Percentiles rank a stretch among this genome's conserved stretches.
Conservation (phyloP, 2,797 vertebrate genomes). For the Premnoplex brunnescens region DNA sequence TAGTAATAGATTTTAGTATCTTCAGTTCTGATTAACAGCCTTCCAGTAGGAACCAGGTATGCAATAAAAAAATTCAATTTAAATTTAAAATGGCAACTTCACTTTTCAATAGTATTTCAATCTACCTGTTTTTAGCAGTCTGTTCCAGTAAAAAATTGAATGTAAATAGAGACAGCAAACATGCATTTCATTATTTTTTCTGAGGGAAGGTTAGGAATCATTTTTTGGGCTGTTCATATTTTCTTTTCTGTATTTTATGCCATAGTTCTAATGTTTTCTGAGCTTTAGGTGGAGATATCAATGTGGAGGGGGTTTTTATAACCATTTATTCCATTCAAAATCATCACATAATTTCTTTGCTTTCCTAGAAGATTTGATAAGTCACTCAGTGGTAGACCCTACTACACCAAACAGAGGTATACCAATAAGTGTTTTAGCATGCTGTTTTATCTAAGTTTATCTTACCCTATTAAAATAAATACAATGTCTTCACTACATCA, state of each 20-base stretch:
- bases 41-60: not conserved
- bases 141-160: not conserved
- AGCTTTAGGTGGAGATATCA: not conserved
- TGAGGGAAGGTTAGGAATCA: not conserved
- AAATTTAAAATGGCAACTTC: not conserved
- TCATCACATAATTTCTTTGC: not conserved
- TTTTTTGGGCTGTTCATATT: not conserved
- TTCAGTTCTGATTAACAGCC: not conserved
- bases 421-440: not conserved
- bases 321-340: not conserved
- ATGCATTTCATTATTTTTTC: not conserved
- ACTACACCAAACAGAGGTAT: not conserved
- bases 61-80: not conserved
- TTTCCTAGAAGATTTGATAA: not conserved
- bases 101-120: not conserved
- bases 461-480: not conserved
- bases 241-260: not conserved
- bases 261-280: not conserved
- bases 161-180: not conserved
- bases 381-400: not conserved
- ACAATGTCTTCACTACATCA: not conserved
- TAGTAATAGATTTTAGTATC: not conserved
- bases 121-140: not conserved
- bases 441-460: not conserved
- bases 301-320: not conserved